phyloP scores from a whole-genome alignment of 1,140 invertebrate genomes.

The Drosophila baimaii region DNA sequence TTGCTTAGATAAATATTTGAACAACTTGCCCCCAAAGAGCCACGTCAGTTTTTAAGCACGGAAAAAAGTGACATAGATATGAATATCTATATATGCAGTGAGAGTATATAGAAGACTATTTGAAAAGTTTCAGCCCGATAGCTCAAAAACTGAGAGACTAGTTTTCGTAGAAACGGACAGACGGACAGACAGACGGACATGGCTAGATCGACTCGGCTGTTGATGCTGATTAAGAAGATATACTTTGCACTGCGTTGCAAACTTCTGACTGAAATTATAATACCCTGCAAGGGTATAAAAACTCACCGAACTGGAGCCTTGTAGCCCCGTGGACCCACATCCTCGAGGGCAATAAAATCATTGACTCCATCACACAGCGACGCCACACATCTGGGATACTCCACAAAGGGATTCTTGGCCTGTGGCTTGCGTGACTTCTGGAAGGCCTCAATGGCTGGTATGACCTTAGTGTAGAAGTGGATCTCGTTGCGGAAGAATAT shows the following conservation, averaged over 20 bases:
- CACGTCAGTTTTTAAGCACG: slow-evolving; percentile 2
- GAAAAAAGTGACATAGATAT: slow-evolving; percentile 14
- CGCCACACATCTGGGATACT: slow-evolving; percentile 86
- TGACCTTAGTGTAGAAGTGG: slow-evolving; percentile 87
- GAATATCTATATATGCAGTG: no score
- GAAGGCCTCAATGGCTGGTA: slow-evolving; percentile 85
- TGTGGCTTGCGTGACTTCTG: slow-evolving; percentile 83
- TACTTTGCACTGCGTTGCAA: no score
- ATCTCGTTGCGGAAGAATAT: slow-evolving; percentile 90
- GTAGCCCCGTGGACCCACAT: slow-evolving; percentile 86
- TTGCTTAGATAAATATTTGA: not conserved
- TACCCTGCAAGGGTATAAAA: no score
- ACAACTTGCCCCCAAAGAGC: not conserved
- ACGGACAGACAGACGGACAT: no score
- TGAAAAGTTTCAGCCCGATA: no score
- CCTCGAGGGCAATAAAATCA: slow-evolving; percentile 88
- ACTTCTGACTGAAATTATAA: no score
- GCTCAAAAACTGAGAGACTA: no score
- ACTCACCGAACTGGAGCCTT: slow-evolving; percentile 71
- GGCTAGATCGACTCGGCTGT: no score
- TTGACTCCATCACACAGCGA: slow-evolving; percentile 86
- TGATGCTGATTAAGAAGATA: no score
- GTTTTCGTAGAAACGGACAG: no score
- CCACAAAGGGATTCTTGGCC: slow-evolving; percentile 85
- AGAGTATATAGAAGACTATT: no score